These are phyloP conservation scores for Sturnira hondurensis DNA, from an alignment of 2,113 vertebrate genomes.

Conservation along the genomic window DNA sequence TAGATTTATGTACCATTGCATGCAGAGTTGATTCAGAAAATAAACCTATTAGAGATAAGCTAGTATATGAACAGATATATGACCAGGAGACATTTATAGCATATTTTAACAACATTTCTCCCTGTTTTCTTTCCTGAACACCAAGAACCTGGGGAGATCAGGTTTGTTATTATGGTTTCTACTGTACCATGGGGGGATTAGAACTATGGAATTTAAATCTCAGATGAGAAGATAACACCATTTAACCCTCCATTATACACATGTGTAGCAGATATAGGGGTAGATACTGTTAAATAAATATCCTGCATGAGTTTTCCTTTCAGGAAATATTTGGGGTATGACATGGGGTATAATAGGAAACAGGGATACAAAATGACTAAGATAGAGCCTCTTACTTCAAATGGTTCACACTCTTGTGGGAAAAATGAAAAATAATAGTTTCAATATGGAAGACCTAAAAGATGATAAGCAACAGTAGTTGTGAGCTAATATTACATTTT, in stretches of 20 bases:
- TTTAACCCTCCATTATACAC: background rate
- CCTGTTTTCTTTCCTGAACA: background rate
- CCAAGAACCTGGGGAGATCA: background rate
- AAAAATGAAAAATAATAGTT: background rate
- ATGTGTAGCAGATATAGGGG: background rate
- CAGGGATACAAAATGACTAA: background rate
- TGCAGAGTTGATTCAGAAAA: background rate
- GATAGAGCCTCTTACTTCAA: background rate
- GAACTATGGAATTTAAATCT: background rate
- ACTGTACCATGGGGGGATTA: background rate
- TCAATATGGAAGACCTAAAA: background rate
- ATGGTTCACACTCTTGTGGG: background rate
- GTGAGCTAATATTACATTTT: background rate
- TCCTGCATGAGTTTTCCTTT: background rate
- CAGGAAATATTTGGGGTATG: background rate
- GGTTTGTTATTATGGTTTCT: background rate
- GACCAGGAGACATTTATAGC: background rate
- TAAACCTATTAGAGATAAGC: background rate
- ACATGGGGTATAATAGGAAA: background rate
- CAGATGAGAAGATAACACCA: background rate
- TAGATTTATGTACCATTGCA: background rate
- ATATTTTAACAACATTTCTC: background rate
- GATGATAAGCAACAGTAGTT: background rate
- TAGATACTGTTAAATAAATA: background rate
- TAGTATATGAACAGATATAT: background rate